phyloP scores from a whole-genome alignment of 2,888 invertebrate genomes.

The Apeira syringaria region DNA sequence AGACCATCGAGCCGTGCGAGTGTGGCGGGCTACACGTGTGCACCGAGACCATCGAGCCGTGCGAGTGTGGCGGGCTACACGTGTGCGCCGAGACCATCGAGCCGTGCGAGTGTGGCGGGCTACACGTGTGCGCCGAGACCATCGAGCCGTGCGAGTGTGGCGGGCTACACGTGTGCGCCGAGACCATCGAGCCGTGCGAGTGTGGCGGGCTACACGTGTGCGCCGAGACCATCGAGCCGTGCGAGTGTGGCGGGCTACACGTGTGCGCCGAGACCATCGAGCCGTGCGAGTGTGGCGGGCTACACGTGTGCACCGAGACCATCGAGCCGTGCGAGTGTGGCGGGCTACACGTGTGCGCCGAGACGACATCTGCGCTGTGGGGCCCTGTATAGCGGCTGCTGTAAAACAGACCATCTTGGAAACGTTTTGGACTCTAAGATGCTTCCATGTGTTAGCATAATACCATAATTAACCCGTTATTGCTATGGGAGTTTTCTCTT shows the following conservation, averaged over 20 bases:
- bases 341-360: conserved; percentile 50
- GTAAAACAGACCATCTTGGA: too few relatives aligned
- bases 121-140: conserved; percentile 47
- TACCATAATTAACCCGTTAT: too few relatives aligned
- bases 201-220: conserved; percentile 56
- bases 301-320: conserved; percentile 47
- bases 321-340: conserved; percentile 72
- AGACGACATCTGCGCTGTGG: conserved; percentile 30
- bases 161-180: conserved; percentile 50
- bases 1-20: conserved; percentile 71
- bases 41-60: conserved; percentile 67
- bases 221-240: conserved; percentile 67
- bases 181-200: conserved; percentile 71
- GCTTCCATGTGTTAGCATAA: too few relatives aligned
- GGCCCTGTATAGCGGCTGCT: conserved; percentile 8
- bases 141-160: conserved; percentile 72
- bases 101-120: conserved; percentile 70
- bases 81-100: conserved; percentile 58
- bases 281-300: conserved; percentile 70
- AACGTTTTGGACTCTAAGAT: too few relatives aligned
- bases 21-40: conserved; percentile 56
- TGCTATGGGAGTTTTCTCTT: too few relatives aligned
- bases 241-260: conserved; percentile 61
- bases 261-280: conserved; percentile 58
- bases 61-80: conserved; percentile 61